Evolutionary conservation across 2,888 invertebrate species (phyloP).

Genomic region (Cataglyphis altisquamis): DNA sequence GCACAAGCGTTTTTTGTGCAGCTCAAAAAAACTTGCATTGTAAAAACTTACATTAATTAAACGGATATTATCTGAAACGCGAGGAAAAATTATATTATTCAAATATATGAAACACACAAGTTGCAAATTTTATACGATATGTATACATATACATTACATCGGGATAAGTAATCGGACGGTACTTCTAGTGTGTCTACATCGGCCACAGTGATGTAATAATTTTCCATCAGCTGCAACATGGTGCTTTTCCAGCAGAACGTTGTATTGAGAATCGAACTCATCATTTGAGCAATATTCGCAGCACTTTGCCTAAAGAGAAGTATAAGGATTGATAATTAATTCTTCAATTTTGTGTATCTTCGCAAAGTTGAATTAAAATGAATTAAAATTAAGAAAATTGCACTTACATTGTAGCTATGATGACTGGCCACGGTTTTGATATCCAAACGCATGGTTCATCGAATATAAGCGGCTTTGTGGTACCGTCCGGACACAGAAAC

Average conservation of each 20-base stretch:
- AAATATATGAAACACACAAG: not conserved
- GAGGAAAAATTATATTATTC: not conserved
- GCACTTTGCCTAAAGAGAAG: conserved; percentile 85
- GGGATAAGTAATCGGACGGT: conserved; percentile 90
- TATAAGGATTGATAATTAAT: conserved; percentile 3
- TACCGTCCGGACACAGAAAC: conserved; percentile 92
- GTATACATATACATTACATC: conserved; percentile 80
- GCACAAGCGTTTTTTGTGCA: not conserved
- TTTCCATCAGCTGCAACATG: conserved; percentile 89
- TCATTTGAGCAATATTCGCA: conserved; percentile 86
- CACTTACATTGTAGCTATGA: conserved; percentile 89
- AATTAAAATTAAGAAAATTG: not conserved
- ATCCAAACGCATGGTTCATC: conserved; percentile 92
- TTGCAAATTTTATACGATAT: not conserved
- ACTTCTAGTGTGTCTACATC: conserved; percentile 87
- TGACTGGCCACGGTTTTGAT: conserved; percentile 92
- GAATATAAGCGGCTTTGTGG: conserved; percentile 87
- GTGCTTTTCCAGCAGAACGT: conserved; percentile 87
- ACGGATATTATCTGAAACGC: not conserved
- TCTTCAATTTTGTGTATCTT: not conserved
- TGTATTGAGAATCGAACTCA: conserved; percentile 85
- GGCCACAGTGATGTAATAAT: conserved; percentile 84
- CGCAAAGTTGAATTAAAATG: not conserved
- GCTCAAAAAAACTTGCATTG: not conserved
- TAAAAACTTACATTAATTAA: not conserved